phyloP scores from a whole-genome alignment of 2,888 invertebrate species.

The Piscicola geometra region DNA sequence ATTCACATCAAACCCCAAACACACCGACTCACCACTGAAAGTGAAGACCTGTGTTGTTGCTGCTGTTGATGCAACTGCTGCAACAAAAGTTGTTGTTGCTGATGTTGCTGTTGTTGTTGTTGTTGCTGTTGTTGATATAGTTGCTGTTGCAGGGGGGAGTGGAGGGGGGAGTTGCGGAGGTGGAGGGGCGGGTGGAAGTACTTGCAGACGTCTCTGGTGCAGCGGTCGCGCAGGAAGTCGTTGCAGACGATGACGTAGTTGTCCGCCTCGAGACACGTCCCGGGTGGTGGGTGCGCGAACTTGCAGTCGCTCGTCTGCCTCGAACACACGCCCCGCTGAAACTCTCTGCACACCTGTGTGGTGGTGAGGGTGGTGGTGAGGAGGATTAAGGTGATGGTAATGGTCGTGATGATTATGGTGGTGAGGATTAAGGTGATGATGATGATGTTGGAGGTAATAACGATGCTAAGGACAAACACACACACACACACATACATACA shows the following conservation, averaged over 20 bases:
- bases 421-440: background rate
- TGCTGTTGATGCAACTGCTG: slow-evolving; percentile 10
- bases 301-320: slow-evolving; percentile 95
- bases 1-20: background rate
- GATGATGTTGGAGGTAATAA: no score
- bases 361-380: background rate
- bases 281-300: slow-evolving; percentile 93
- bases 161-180: slow-evolving; percentile 68
- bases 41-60: slow-evolving; percentile 20
- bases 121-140: slow-evolving; percentile 5
- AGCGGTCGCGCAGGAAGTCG: slow-evolving; percentile 80
- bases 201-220: slow-evolving; percentile 98
- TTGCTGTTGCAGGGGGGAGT: background rate
- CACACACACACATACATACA: background rate
- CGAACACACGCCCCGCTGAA: slow-evolving; percentile 96
- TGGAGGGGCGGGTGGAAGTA: slow-evolving; percentile 99
- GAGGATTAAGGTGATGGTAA: background rate
- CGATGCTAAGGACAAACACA: no score
- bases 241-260: slow-evolving; percentile 99
- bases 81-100: slow-evolving; percentile 26
- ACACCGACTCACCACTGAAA: slow-evolving; percentile 30
- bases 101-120: slow-evolving; percentile 26
- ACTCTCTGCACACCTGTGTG: slow-evolving; percentile 77
- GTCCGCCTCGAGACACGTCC: slow-evolving; percentile 88
- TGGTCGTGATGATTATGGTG: background rate